A percentile compares a stretch with the other conserved stretches of the same genome.
Evolutionary conservation across 1,140 invertebrate species (phyloP).

Genomic region (Meteorus sp.): DNA sequence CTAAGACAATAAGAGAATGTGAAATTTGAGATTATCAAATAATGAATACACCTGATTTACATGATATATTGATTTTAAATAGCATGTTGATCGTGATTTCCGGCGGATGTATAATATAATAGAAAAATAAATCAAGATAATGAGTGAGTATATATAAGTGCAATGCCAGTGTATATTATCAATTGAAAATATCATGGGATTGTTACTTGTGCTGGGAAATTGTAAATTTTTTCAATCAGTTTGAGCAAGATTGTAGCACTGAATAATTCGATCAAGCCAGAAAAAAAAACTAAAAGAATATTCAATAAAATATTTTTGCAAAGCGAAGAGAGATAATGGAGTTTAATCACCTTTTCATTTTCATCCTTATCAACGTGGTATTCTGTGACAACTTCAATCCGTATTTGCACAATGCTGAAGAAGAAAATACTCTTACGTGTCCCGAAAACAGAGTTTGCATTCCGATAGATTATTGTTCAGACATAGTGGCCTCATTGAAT

Average conservation of each 20-base stretch:
- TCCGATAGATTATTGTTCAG: slow-evolving; percentile 35
- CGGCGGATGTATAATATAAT: slow-evolving; percentile 29
- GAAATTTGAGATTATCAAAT: neutral
- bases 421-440: slow-evolving; percentile 32
- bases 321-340: slow-evolving; percentile 27
- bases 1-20: too few relatives aligned
- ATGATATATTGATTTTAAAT: slow-evolving; percentile 24
- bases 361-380: neutral
- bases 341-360: neutral
- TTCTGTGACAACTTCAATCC: slow-evolving; percentile 9
- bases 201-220: neutral
- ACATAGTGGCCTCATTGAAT: slow-evolving; percentile 34
- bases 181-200: too few relatives aligned
- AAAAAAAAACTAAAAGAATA: too few relatives aligned
- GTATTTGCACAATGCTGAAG: slow-evolving; percentile 20
- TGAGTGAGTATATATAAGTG: too few relatives aligned
- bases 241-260: too few relatives aligned
- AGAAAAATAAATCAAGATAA: slow-evolving; percentile 22
- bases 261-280: too few relatives aligned
- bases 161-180: too few relatives aligned
- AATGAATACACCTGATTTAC: neutral
- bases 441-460: slow-evolving; percentile 34
- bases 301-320: slow-evolving; percentile 11
- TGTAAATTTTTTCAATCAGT: too few relatives aligned
- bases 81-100: slow-evolving; percentile 22